Conservation (phyloP, 2,888 invertebrate species). For the Drosophila macrospina region DNA sequence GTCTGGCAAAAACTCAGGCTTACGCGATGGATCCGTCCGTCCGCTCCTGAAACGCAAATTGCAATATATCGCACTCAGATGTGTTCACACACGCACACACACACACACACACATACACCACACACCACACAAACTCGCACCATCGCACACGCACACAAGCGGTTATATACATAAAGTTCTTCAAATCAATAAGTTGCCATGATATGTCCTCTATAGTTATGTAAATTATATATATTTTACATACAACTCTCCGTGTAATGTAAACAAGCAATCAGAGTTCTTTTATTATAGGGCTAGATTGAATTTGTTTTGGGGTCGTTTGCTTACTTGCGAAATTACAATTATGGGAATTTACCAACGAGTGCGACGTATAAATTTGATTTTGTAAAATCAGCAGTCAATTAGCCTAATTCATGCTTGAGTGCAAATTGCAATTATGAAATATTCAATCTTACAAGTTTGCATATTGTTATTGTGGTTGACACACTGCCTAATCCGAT, state of each 20-base stretch:
- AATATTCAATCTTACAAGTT: slow-evolving; percentile 3
- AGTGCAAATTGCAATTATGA: slow-evolving; percentile 3
- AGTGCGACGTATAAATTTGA: background rate
- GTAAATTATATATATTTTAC: slow-evolving; percentile 23
- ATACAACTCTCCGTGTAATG: background rate
- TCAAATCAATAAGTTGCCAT: slow-evolving; percentile 45
- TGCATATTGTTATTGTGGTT: background rate
- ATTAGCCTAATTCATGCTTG: slow-evolving; percentile 5
- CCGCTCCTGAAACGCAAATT: slow-evolving; percentile 27
- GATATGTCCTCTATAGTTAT: slow-evolving; percentile 20
- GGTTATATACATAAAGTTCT: slow-evolving; percentile 17
- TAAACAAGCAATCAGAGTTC: background rate
- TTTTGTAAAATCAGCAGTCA: slow-evolving; percentile 10
- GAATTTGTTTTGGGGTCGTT: background rate
- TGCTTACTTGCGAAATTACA: slow-evolving; percentile 15
- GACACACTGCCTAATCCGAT: slow-evolving; percentile 17
- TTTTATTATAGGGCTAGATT: slow-evolving; percentile 12
- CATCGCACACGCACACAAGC: background rate
- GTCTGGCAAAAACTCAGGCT: slow-evolving; percentile 7
- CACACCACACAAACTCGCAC: background rate
- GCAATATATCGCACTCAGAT: slow-evolving; percentile 21
- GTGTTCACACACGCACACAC: background rate
- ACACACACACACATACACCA: background rate
- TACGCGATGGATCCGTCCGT: background rate
- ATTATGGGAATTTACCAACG: background rate